Evolutionary conservation across 1,140 invertebrate species (phyloP).

Genomic region (Drosophila jambulina): DNA sequence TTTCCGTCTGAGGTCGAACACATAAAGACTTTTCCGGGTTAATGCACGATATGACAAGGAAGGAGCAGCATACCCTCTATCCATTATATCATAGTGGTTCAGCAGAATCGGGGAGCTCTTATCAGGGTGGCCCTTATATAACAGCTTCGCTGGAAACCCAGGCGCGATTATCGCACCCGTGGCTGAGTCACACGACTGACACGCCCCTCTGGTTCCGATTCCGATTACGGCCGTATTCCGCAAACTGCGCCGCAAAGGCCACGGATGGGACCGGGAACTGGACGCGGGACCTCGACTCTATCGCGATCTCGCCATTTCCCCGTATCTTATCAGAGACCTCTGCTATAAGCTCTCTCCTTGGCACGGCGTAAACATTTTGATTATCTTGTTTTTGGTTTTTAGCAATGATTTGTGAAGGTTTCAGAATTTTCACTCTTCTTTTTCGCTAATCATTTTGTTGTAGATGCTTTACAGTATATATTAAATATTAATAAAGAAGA

Average conservation of each 20-base stretch:
- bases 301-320: constrained; percentile 33
- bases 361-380: constrained; percentile 51
- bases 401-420: constrained; percentile 48
- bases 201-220: constrained; percentile 48
- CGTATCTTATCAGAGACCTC: constrained; percentile 39
- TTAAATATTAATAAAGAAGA: constrained; percentile 27
- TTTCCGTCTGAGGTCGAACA: constrained; percentile 3
- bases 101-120: constrained; percentile 13
- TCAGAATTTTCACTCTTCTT: constrained; percentile 53
- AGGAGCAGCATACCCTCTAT: not conserved
- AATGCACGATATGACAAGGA: constrained; percentile 33
- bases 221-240: constrained; percentile 1
- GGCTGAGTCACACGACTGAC: constrained; percentile 62
- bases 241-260: constrained; percentile 30
- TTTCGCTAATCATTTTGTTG: constrained; percentile 24
- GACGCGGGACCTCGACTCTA: constrained; percentile 4
- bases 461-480: constrained; percentile 38
- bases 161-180: constrained; percentile 21
- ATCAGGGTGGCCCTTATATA: constrained; percentile 56
- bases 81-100: constrained; percentile 14
- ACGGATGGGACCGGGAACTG: constrained; percentile 18
- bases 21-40: constrained; percentile 28
- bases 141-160: constrained; percentile 15
- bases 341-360: constrained; percentile 38
- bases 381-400: constrained; percentile 55